These are phyloP conservation scores for Zonitis immaculata DNA, from an alignment of 2,888 invertebrate species.

Conservation along the genomic window DNA sequence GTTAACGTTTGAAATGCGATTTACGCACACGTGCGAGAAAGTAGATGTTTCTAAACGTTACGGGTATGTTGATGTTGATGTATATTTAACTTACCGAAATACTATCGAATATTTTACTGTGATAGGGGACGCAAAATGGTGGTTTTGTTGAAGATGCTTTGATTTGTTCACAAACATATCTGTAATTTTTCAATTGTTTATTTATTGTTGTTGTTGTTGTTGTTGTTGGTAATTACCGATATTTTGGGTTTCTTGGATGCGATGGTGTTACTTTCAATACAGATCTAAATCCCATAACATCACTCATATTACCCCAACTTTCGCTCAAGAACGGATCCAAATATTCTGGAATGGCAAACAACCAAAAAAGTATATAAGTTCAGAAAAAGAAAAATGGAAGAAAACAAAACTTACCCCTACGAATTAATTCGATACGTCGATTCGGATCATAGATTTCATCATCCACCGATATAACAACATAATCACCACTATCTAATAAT, in stretches of 20 bases:
- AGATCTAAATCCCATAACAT: constrained; percentile 68
- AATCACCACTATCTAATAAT: constrained; percentile 73
- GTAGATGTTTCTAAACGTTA: no score
- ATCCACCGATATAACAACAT: constrained; percentile 84
- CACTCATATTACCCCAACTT: constrained; percentile 52
- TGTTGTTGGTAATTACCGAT: constrained; percentile 55
- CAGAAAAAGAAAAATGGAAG: neutral
- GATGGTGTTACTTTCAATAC: constrained; percentile 77
- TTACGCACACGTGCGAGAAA: no score
- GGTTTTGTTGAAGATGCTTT: constrained; percentile 63
- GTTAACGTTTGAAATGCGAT: no score
- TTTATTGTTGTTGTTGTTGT: constrained; percentile 7
- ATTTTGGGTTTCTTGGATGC: constrained; percentile 68
- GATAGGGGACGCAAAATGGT: constrained; percentile 76
- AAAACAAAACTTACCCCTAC: constrained; percentile 45
- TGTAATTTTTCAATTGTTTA: constrained; percentile 41
- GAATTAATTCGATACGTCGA: constrained; percentile 53
- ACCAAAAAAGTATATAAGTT: neutral
- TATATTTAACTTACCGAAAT: constrained; percentile 64
- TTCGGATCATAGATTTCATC: constrained; percentile 77
- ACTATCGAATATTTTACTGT: constrained; percentile 67
- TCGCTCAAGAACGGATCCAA: constrained; percentile 62
- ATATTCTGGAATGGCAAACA: constrained; percentile 54
- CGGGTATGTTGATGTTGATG: no score
- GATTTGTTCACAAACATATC: constrained; percentile 66